Base-by-base conservation (phyloP, 2,113 vertebrate species). In the Chitala chitala region DNA sequence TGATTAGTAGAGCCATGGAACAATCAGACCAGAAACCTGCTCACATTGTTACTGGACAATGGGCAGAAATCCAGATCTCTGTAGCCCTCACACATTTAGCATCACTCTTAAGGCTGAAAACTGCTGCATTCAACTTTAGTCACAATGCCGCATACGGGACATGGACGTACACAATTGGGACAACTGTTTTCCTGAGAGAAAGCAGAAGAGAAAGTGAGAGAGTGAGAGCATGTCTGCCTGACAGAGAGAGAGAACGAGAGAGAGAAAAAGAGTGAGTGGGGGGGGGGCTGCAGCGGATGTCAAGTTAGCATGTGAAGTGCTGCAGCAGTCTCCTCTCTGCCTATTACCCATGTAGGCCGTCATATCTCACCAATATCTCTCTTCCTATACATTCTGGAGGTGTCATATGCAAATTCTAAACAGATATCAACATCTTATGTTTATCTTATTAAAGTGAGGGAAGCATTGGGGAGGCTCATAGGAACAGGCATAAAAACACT, bases 221-320 rank as follows among this genome's bases (percentile, higher is more conserved):
- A 74, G 81, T 65, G 79, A 78, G 54, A n/a, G 38, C n/a, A n/a
- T n/a, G n/a, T n/a, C n/a, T n/a, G n/a, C n/a, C n/a, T n/a, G n/a
- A n/a, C n/a, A n/a, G 78, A 29, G 75, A 63, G 81, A 69, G 75
- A 73, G 81, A 73, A 81, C 73, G 81, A 69, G 79, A 78, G 54
- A n/a, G 38, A 46, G 71, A n/a, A 38, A 31, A 12, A 50, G 42
- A 6, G 56, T 42, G 42, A 48, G 42, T 51, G 22, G 9, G 29
- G 44, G 46, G 58, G 9, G 31, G 38, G 40, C 40, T 72, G 70
- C 70, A 72, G 70, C 12, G 56, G 46, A 73, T 51, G 29, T 73
- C 56, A 51, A 31, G 59, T n/a, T 40, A 50, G 44, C 9, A 4
- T 55, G 63, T 38, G 33, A 61, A 33, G 58, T 61, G 56, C 58